phyloP scores from a whole-genome alignment of 2,113 vertebrate genomes.

The Sialia sialis region DNA sequence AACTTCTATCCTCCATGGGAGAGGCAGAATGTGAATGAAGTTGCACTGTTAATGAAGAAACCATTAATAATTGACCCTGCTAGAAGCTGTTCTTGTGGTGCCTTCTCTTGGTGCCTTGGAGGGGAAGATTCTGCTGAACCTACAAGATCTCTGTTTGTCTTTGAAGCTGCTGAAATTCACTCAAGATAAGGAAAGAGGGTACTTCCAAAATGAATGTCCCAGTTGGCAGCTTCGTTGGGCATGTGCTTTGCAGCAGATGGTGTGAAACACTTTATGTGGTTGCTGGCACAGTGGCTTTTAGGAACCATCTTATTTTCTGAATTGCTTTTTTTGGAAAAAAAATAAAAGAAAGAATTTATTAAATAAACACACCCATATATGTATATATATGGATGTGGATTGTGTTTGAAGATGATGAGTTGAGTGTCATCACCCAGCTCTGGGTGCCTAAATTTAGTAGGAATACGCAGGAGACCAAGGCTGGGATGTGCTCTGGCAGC shows the following conservation, averaged over 20 bases:
- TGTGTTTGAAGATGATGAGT: background rate
- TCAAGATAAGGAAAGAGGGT: background rate
- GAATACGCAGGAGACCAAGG: accelerated
- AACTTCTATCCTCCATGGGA: background rate
- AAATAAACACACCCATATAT: too few species aligned
- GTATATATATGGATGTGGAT: background rate
- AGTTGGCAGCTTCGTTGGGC: background rate
- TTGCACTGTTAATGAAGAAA: conserved; percentile 9
- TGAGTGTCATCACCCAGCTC: background rate
- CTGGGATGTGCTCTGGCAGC: background rate
- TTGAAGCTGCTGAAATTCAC: background rate
- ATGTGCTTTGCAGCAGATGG: background rate
- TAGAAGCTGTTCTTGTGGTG: background rate
- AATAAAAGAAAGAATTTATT: background rate
- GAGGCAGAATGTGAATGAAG: background rate
- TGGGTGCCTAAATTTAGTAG: background rate
- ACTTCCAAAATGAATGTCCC: background rate
- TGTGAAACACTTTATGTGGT: background rate
- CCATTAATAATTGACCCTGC: background rate
- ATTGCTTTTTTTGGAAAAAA: background rate
- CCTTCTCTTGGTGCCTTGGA: background rate
- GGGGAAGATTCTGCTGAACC: background rate
- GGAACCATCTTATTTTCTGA: background rate
- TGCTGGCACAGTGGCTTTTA: background rate
- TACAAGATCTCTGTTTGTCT: background rate